phyloP scores from a whole-genome alignment of 2,797 vertebrate genomes.

The Carcharodon carcharias region DNA sequence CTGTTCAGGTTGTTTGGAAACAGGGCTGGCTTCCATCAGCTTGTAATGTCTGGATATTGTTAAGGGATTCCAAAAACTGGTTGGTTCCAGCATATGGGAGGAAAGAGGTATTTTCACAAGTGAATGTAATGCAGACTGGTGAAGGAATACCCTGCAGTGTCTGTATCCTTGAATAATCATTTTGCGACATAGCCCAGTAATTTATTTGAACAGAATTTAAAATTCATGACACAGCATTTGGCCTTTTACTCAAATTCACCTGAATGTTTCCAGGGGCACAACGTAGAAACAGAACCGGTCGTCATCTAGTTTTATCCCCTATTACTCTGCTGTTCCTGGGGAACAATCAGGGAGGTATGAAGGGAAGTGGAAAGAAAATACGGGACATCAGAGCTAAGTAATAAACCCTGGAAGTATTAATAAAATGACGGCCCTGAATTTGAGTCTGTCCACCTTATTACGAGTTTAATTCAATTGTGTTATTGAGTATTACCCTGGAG shows the following conservation, averaged over 20 bases:
- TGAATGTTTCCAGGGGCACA: not conserved
- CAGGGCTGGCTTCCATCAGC: not conserved
- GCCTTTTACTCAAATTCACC: not conserved
- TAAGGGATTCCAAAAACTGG: slow-evolving; percentile 8
- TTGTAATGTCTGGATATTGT: not conserved
- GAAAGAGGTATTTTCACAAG: slow-evolving; percentile 1
- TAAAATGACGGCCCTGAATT: not conserved
- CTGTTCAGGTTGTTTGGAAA: not conserved
- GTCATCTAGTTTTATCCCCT: not conserved
- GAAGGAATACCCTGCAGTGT: not conserved
- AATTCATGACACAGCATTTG: not conserved
- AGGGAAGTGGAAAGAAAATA: not conserved
- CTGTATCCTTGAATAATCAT: slow-evolving; percentile 12
- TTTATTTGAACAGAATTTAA: not conserved
- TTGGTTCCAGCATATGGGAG: not conserved
- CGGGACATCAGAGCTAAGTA: not conserved
- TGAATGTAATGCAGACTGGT: not conserved
- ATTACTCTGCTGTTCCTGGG: not conserved
- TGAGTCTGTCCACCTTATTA: not conserved
- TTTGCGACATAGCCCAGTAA: not conserved
- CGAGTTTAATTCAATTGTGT: not conserved
- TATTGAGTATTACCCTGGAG: not conserved
- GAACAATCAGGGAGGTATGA: not conserved
- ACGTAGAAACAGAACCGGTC: not conserved
- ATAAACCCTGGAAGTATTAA: not conserved